Base-by-base conservation (phyloP, 2,113 vertebrate genomes). In the Rhea americana region DNA sequence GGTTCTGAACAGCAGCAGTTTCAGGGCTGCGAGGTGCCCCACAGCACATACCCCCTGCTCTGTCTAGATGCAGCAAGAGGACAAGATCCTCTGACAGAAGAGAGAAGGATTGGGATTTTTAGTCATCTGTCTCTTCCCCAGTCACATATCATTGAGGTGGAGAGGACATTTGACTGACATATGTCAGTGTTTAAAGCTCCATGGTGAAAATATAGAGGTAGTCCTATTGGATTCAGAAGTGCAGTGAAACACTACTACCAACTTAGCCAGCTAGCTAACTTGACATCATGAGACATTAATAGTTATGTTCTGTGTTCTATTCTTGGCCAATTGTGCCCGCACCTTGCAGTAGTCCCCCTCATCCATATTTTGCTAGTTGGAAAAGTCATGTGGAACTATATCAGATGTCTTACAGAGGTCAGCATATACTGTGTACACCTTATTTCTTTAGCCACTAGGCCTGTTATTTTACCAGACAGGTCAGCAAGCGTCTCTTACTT, bases 211-310 rank as follows among this genome's bases (percentile, higher is more conserved):
- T 95, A 92, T 81, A 95, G 93, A 91, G 82, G 87, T 93, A 93
- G 90, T 65, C 72, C 77, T 88, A 30, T 78, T 86, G 85, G 71
- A 94, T 90, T 95, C 93, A 95, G 90, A 82, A 95, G 93, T 30
- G 70, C 58, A 79, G 85, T 95, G 95, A 94, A 90, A 88, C 91
- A 90, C 53, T 89, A 90, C 50, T 81, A 94, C 91, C 81, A 96
- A 66, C 71, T 88, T 95, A 94, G 86, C 77, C 80, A 75, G 41
- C 94, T 96, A 94, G 83, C 81, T 94, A 82, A 86, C 81, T 85
- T 94, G 93, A 96, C 85, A 93, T 95, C 91, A 95, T 85, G 58
- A 93, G n/a, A 90, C 90, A 89, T 94, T 94, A 96, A 96, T 95
- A 96, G 93, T 68, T 79, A 73, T 89, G 88, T 88, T 93, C 94